Evolutionary conservation across 2,797 vertebrate species (phyloP).

Genomic region (Cyprinella venusta): DNA sequence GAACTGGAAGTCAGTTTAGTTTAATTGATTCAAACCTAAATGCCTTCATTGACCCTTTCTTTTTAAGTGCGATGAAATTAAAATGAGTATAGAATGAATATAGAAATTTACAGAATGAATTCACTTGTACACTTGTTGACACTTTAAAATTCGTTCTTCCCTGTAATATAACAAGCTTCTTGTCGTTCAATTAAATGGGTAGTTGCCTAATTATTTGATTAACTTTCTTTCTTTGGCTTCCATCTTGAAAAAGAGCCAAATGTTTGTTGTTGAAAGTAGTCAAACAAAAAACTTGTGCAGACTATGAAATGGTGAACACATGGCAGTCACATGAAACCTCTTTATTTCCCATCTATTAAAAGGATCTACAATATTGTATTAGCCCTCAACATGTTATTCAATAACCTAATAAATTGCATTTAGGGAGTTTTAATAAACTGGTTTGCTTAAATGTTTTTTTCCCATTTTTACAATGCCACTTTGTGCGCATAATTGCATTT

Average conservation of each 20-base stretch:
- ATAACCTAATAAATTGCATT: constrained; percentile 8
- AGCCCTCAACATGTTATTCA: background rate
- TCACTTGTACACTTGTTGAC: constrained; percentile 44
- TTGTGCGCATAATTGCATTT: background rate
- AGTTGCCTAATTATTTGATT: background rate
- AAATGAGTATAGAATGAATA: constrained; percentile 18
- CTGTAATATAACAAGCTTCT: constrained; percentile 16
- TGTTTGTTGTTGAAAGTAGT: constrained; percentile 36
- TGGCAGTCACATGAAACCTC: background rate
- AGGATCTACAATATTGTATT: background rate
- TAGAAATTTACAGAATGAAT: background rate
- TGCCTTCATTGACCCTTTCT: background rate
- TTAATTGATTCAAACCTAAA: background rate
- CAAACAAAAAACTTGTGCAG: background rate
- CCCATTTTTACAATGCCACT: background rate
- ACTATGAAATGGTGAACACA: background rate
- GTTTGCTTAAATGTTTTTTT: constrained; percentile 16
- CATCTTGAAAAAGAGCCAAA: constrained; percentile 34
- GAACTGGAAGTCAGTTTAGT: constrained; percentile 1
- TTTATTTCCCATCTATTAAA: background rate
- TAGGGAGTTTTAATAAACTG: background rate
- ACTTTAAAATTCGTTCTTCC: constrained; percentile 39
- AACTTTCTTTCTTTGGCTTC: constrained; percentile 12
- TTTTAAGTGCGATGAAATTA: background rate
- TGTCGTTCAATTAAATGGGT: background rate